Conservation (phyloP, 2,888 invertebrate species). For the Eilema caniola region DNA sequence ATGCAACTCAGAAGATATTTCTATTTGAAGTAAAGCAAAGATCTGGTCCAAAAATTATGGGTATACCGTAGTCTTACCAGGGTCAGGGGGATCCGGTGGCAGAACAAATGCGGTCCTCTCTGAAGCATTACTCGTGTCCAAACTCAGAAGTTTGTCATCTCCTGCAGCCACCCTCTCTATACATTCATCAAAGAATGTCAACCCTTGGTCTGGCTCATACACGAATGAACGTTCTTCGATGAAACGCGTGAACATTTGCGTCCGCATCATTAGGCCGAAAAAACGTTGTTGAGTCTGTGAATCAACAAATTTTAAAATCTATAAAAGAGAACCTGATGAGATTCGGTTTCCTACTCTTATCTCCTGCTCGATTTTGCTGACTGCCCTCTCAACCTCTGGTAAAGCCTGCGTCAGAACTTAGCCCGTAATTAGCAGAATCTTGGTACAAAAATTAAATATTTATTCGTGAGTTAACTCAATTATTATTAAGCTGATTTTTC, state of each 20-base stretch:
- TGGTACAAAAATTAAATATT: too few relatives aligned
- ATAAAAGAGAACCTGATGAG: too few relatives aligned
- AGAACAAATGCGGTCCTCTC: constrained; percentile 98
- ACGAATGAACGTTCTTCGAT: constrained; percentile 99
- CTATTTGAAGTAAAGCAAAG: neutral
- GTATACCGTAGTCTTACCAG: constrained; percentile 57
- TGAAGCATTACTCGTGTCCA: constrained; percentile 92
- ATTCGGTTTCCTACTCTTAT: too few relatives aligned
- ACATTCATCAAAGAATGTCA: constrained; percentile 97
- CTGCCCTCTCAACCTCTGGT: too few relatives aligned
- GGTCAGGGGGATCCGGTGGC: constrained; percentile 93
- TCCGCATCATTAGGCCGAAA: constrained; percentile 95
- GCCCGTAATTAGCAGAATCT: too few relatives aligned
- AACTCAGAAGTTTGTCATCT: constrained; percentile 91
- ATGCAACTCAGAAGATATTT: neutral
- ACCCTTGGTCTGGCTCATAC: constrained; percentile 98
- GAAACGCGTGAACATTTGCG: constrained; percentile 99
- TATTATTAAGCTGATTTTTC: too few relatives aligned
- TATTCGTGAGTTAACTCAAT: too few relatives aligned
- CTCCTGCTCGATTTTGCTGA: too few relatives aligned
- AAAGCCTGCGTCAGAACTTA: too few relatives aligned
- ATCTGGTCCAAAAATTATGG: too few relatives aligned
- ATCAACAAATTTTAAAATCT: neutral
- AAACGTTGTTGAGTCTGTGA: constrained; percentile 93
- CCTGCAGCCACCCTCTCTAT: constrained; percentile 90